Percentiles rank a stretch among this genome's conserved stretches.
These are phyloP conservation scores for Cottoperca gobio DNA, from an alignment of 2,797 vertebrate genomes.

Conservation along the genomic window DNA sequence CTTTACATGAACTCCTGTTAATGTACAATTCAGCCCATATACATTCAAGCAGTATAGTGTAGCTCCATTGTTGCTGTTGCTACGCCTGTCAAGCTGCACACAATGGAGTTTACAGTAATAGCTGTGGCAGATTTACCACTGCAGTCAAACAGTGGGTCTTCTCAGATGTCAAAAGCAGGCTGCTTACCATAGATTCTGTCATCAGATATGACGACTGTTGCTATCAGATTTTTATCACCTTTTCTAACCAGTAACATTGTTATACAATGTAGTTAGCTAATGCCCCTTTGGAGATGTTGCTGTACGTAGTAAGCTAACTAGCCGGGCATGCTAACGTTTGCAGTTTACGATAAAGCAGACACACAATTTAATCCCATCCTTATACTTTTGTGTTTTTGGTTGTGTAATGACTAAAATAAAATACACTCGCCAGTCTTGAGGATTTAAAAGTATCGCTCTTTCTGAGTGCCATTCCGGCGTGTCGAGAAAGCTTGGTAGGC, in stretches of 20 bases:
- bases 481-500: too few relatives aligned
- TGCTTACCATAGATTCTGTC: background rate
- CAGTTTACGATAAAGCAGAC: background rate
- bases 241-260: background rate
- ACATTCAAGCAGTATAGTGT: conserved; percentile 9
- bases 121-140: background rate
- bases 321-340: background rate
- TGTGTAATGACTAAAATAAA: background rate
- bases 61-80: background rate
- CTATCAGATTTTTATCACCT: too few relatives aligned
- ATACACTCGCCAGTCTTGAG: background rate
- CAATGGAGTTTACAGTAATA: conserved; percentile 2
- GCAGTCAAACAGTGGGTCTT: background rate
- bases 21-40: background rate
- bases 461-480: background rate
- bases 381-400: background rate
- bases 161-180: background rate
- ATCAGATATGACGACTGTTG: background rate
- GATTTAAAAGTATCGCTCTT: background rate
- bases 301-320: background rate
- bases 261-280: background rate
- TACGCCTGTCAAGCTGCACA: background rate
- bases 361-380: background rate
- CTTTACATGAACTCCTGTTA: conserved; percentile 2
- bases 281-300: background rate